phyloP scores from a whole-genome alignment of 1,140 invertebrate species.

The Lucilia sericata region DNA sequence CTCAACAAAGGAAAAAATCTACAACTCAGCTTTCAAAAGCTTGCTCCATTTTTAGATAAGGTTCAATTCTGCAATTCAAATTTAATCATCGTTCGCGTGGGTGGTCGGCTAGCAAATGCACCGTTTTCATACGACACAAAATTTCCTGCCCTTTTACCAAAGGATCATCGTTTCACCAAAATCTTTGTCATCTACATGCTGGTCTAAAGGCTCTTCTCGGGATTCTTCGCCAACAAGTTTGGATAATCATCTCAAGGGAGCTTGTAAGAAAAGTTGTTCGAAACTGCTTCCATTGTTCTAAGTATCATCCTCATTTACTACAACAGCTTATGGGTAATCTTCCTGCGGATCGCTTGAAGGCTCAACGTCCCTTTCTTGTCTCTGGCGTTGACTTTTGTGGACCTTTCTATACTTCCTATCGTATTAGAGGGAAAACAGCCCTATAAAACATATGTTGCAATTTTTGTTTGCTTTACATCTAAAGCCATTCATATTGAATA shows the following conservation, averaged over 20 bases:
- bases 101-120: constrained; percentile 24
- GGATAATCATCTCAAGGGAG: constrained; percentile 43
- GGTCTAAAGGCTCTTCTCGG: constrained; percentile 24
- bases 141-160: constrained; percentile 34
- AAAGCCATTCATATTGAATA: constrained; percentile 59
- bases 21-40: neutral
- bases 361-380: constrained; percentile 40
- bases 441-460: constrained; percentile 45
- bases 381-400: constrained; percentile 46
- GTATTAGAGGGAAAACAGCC: constrained; percentile 31
- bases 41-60: constrained; percentile 35
- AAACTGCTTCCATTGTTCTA: constrained; percentile 33
- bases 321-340: constrained; percentile 44
- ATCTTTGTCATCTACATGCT: constrained; percentile 37
- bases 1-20: neutral
- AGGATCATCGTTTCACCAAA: constrained; percentile 22
- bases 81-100: constrained; percentile 1
- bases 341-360: neutral
- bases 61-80: neutral
- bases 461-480: constrained; percentile 53
- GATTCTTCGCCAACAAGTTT: constrained; percentile 28
- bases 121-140: neutral
- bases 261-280: constrained; percentile 24
- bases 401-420: constrained; percentile 29
- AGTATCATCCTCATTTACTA: neutral